Evolutionary conservation across 2,797 vertebrate genomes (phyloP), one percentile per base, ranked within the genome.

Genomic region (Catamblyrhynchus diadema): DNA sequence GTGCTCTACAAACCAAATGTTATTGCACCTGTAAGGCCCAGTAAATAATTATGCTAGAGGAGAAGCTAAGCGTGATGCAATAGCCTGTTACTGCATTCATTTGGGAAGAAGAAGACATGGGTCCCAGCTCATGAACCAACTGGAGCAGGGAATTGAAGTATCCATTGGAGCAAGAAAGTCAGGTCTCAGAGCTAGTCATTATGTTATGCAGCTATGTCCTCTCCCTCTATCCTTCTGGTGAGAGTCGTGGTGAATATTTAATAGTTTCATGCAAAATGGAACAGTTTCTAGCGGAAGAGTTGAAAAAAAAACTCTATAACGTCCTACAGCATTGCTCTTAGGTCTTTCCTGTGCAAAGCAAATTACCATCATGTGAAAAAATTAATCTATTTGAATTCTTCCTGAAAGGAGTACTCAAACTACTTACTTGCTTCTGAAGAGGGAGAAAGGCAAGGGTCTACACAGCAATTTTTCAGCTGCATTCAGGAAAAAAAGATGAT

Each of bases 131-230:
- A 57, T 73, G 41, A 94, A 64, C 75, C 48, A 96, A 85, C 30
- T 96, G 91, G 84, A 95, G 88, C 89, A 96, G 72, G 94, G 91
- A 94, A 93, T 87, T 81, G 86, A 87, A 91, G 84, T 83, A 92
- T 87, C 48, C 81, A 89, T 6, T 83, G 87, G 50, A 93, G 84
- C 95, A 94, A 92, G 81, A 94, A 94, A 94, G 39, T 10, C 39
- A 71, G 12, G 75, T 86, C 79, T 95, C 45, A 89, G 32, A 80
- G 37, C 12, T 57, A 89, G 16, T 37, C 53, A 50, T 67, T 82
- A 86, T 33, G 56, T 60, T 89, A 87, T 32, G 45, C 37, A 77
- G 44, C 61, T 69, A 64, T 66, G 41, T 82, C 73, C 12, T n/a
- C 41, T 91, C 37, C 10, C 41, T 70, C 33, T 60, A 18, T 32